Evolutionary conservation across 2,888 invertebrate genomes (phyloP).

Genomic region (Gryllus longicercus): DNA sequence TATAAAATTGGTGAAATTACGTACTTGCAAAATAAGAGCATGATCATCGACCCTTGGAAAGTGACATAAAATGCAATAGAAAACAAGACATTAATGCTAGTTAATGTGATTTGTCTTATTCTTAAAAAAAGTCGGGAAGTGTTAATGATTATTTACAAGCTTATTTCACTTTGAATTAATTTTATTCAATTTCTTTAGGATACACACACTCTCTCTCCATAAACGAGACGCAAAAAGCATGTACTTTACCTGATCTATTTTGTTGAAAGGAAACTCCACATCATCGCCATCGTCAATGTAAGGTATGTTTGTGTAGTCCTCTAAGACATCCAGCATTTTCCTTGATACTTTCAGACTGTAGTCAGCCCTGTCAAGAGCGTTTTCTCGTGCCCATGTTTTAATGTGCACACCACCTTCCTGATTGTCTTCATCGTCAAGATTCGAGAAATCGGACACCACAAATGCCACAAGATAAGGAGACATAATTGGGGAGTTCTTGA

Average conservation of each 20-base stretch:
- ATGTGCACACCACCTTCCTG: constrained; percentile 27
- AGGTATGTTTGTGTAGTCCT: not conserved
- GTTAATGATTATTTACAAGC: too few species aligned
- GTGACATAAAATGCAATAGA: too few species aligned
- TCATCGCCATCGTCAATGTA: constrained; percentile 48
- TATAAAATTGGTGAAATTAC: too few species aligned
- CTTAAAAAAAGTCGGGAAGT: too few species aligned
- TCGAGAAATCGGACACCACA: constrained; percentile 31
- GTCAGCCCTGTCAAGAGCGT: not conserved
- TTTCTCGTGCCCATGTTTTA: not conserved
- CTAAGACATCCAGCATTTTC: not conserved
- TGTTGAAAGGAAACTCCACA: constrained; percentile 40
- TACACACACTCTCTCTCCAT: too few species aligned
- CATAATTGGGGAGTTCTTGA: constrained; percentile 50
- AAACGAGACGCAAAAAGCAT: too few species aligned
- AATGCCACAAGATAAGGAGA: constrained; percentile 41
- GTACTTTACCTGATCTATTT: not conserved
- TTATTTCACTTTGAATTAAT: too few species aligned
- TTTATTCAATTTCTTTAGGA: too few species aligned
- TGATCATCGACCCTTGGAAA: too few species aligned
- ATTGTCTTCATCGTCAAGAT: not conserved
- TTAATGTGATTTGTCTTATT: too few species aligned
- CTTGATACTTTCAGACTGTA: not conserved
- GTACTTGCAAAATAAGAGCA: too few species aligned
- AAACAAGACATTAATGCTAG: too few species aligned